A percentile compares a stretch with the other conserved stretches of the same genome.
Conservation (phyloP, 2,888 invertebrate genomes). For the Strigamia transsilvanica region DNA sequence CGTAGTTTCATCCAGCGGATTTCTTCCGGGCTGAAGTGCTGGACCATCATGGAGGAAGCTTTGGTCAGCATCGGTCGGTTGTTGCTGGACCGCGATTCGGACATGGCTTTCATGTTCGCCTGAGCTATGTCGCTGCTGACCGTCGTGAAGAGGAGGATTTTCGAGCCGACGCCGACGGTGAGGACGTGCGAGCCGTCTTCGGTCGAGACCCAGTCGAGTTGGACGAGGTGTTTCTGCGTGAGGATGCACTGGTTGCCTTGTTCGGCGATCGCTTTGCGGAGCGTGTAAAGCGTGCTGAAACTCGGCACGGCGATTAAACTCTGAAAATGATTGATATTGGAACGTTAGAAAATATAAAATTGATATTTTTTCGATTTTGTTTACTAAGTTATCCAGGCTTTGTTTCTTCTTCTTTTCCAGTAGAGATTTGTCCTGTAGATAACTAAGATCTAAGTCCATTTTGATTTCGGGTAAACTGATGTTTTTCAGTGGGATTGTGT, state of each 20-base stretch:
- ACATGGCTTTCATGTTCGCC: constrained; percentile 91
- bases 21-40: constrained; percentile 83
- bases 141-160: constrained; percentile 88
- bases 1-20: constrained; percentile 96
- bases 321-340: no score
- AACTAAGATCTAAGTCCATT: constrained; percentile 56
- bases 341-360: no score
- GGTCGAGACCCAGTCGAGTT: constrained; percentile 98
- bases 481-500: constrained; percentile 92
- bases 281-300: constrained; percentile 86
- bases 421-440: constrained; percentile 55
- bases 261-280: constrained; percentile 82
- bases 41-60: constrained; percentile 89
- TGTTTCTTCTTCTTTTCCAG: constrained; percentile 54
- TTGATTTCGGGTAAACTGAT: constrained; percentile 72
- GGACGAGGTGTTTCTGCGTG: constrained; percentile 91
- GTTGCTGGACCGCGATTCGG: constrained; percentile 59
- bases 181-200: constrained; percentile 98
- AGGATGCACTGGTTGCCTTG: constrained; percentile 90
- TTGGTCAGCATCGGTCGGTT: constrained; percentile 79
- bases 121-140: constrained; percentile 94
- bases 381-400: constrained; percentile 56
- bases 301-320: constrained; percentile 86
- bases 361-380: constrained; percentile 13
- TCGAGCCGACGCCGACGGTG: constrained; percentile 94